A percentile compares a stretch with the other conserved stretches of the same genome.
phyloP scores from a whole-genome alignment of 2,888 invertebrate species.

The Achlya flavicornis region DNA sequence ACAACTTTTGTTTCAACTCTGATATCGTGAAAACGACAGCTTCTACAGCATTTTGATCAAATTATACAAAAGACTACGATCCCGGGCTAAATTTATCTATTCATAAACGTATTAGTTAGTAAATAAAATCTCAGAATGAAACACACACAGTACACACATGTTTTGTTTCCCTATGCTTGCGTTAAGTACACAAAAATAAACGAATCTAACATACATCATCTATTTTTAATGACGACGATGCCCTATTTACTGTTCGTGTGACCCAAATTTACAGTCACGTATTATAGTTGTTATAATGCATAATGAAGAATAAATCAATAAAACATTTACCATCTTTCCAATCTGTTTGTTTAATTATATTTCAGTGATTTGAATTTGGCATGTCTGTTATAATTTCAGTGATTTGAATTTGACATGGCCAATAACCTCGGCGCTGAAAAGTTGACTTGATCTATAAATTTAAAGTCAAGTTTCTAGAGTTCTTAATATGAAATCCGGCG shows the following conservation, averaged over 20 bases:
- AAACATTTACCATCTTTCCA: not conserved
- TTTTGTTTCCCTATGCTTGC: not conserved
- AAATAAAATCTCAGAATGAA: not conserved
- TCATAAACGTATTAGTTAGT: not conserved
- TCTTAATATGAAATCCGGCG: too few species aligned
- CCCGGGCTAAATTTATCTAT: too few species aligned
- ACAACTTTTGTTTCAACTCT: too few species aligned
- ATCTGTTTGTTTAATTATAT: not conserved
- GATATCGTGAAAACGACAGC: too few species aligned
- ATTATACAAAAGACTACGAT: too few species aligned
- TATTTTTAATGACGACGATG: not conserved
- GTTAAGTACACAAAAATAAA: not conserved
- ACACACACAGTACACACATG: too few species aligned
- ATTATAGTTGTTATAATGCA: not conserved
- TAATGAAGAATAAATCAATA: not conserved
- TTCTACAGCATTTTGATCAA: too few species aligned
- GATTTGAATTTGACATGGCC: not conserved
- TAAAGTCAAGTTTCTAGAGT: too few species aligned
- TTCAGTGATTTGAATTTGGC: not conserved
- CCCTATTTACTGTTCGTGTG: not conserved
- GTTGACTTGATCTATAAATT: not conserved
- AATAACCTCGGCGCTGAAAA: too few species aligned
- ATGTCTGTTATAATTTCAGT: too few species aligned
- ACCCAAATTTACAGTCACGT: not conserved
- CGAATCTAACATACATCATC: constrained; percentile 4